Evolutionary conservation across 2,797 vertebrate species (phyloP).

Genomic region (Argya squamiceps): DNA sequence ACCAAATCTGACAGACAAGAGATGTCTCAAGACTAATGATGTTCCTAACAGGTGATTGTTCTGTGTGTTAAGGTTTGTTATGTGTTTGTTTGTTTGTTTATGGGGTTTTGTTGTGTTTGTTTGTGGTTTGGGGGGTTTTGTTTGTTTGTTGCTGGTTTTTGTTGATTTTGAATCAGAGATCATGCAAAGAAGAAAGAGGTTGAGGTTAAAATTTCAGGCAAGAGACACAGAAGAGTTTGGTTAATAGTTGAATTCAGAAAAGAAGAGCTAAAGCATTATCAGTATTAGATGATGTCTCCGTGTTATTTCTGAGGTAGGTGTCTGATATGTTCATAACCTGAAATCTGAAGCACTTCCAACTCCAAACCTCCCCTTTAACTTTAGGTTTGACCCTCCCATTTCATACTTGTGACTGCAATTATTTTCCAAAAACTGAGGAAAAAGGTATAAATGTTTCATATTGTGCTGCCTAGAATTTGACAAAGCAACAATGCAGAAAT

Average conservation of each 20-base stretch:
- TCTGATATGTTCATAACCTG: neutral
- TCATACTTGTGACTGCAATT: neutral
- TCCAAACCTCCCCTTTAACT: neutral
- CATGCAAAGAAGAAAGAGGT: neutral
- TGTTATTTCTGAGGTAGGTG: neutral
- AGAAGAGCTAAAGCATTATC: neutral
- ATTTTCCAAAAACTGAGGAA: neutral
- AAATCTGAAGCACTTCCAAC: neutral
- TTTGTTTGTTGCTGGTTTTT: neutral
- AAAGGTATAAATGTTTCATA: neutral
- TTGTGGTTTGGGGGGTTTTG: neutral
- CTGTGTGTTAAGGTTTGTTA: neutral
- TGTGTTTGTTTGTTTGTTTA: neutral
- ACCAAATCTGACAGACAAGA: neutral
- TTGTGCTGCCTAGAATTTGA: neutral
- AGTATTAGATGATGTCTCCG: neutral
- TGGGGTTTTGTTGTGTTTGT: neutral
- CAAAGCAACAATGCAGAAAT: neutral
- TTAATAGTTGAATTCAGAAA: neutral
- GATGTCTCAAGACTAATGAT: neutral
- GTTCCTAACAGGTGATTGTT: neutral
- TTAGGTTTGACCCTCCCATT: neutral
- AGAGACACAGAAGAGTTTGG: neutral
- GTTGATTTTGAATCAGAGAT: neutral
- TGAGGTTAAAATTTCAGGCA: neutral